Evolutionary conservation across 2,797 vertebrate species (phyloP).

Genomic region (Karalla daura): DNA sequence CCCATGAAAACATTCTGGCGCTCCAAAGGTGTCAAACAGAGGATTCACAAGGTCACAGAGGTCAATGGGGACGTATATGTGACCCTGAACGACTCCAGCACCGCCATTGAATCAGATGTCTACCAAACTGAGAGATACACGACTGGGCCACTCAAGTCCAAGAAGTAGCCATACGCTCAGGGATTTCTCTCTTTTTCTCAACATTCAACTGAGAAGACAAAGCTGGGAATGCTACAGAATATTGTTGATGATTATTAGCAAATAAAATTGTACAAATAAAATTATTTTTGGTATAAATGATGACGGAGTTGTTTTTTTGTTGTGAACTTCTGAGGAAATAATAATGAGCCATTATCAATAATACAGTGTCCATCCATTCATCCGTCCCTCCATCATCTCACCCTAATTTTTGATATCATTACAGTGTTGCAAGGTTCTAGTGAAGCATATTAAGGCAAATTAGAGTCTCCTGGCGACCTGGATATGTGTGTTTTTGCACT

Average conservation of each 20-base stretch:
- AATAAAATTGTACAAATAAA: background rate
- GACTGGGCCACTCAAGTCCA: constrained; percentile 24
- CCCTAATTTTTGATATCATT: too few species aligned
- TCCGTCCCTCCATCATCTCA: too few species aligned
- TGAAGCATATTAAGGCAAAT: too few species aligned
- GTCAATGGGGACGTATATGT: constrained; percentile 86
- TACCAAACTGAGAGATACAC: constrained; percentile 88
- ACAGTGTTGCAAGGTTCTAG: too few species aligned
- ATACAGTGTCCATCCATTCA: too few species aligned
- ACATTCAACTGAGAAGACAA: too few species aligned
- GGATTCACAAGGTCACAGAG: constrained; percentile 88
- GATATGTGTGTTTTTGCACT: too few species aligned
- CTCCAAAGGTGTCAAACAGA: constrained; percentile 94
- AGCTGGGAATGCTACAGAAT: background rate
- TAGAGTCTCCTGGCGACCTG: too few species aligned
- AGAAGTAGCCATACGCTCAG: constrained; percentile 27
- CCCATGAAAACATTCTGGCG: constrained; percentile 86
- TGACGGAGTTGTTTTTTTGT: background rate
- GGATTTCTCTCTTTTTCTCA: background rate
- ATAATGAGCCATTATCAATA: too few species aligned
- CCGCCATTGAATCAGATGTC: constrained; percentile 87
- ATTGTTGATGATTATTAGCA: background rate
- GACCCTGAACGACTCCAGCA: constrained; percentile 83
- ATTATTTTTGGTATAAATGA: background rate
- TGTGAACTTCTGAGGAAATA: too few species aligned